A percentile compares a stretch with the other conserved stretches of the same genome.
Conservation (phyloP, 2,888 invertebrate species). For the Meganola albula region DNA sequence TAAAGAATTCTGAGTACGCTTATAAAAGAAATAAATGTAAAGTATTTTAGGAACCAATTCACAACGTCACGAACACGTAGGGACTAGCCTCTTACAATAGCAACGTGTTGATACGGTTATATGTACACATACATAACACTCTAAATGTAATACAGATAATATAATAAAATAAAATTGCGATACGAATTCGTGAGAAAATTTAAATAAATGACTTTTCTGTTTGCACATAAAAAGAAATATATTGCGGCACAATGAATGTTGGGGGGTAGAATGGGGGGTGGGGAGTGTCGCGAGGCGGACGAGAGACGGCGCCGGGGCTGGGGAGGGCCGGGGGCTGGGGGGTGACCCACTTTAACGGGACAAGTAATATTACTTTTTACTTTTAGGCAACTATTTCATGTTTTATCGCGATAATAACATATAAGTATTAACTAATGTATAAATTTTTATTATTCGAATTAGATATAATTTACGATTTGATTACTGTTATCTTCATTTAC, state of each 20-base stretch:
- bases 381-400: conserved; percentile 78
- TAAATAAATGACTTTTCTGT: conserved; percentile 79
- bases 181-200: conserved; percentile 78
- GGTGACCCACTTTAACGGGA: conserved; percentile 78
- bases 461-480: conserved; percentile 20
- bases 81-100: conserved; percentile 20
- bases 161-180: conserved; percentile 77
- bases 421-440: conserved; percentile 46
- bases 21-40: too few species aligned
- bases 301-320: conserved; percentile 49
- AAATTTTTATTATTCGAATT: conserved; percentile 38
- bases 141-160: conserved; percentile 75
- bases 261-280: conserved; percentile 62
- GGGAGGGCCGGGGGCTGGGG: conserved; percentile 35
- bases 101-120: conserved; percentile 30
- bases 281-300: conserved; percentile 61
- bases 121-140: conserved; percentile 54
- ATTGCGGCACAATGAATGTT: conserved; percentile 78
- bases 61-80: too few species aligned
- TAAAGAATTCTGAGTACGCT: too few species aligned
- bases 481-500: too few species aligned
- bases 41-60: too few species aligned
- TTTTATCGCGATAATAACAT: conserved; percentile 73
- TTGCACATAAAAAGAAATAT: conserved; percentile 79
- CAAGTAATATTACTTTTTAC: conserved; percentile 79